Base-by-base conservation (phyloP, 2,888 invertebrate species). In the Drosophila atripex region DNA sequence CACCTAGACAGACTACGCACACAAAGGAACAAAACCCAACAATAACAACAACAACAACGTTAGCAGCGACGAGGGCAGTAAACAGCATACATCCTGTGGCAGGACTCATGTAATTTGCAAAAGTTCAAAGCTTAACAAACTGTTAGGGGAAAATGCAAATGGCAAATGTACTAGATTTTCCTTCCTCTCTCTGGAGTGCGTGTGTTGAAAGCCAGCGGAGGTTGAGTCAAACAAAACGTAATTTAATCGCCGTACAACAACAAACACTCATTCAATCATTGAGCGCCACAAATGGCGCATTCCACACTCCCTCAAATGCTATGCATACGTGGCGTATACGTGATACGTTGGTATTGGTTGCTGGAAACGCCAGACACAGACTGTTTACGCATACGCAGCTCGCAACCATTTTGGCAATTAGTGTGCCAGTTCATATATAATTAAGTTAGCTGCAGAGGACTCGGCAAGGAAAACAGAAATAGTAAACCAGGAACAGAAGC, bases 51-150 rank as follows among this genome's bases (percentile, higher is more conserved):
- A 25, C 47, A 41, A 63, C 47, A 39, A 46, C 60, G 41, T 45
- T 38, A 46, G 30, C 47, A 39, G 35, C 50, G 41, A 58, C 39
- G 54, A 61, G 46, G 50, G 46, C 68, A 52, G 78, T 70, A 73
- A 72, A 86, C 73, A 79, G 84, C 55, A 84, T 28, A 69, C 66
- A 84, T 88, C 80, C 87, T 80, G 84, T 77, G 78, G 80, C 78
- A 84, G 76, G 70, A 83, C 84, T 83, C 84, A 60, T 88, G 88
- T 83, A 88, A 86, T 85, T 86, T 86, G 78, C 87, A 80, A 84
- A 84, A 85, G 84, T 87, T 87, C 87, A 84, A 80, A 88, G 88
- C 74, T 86, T 88, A 85, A 78, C 88, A 80, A 80, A 88, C 88
- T 88, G 73, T 78, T 70, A 71, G 63, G 84, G 84, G 69, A 54